phyloP scores from a whole-genome alignment of 2,797 vertebrate species.

The Mormyrus hasselquistii region DNA sequence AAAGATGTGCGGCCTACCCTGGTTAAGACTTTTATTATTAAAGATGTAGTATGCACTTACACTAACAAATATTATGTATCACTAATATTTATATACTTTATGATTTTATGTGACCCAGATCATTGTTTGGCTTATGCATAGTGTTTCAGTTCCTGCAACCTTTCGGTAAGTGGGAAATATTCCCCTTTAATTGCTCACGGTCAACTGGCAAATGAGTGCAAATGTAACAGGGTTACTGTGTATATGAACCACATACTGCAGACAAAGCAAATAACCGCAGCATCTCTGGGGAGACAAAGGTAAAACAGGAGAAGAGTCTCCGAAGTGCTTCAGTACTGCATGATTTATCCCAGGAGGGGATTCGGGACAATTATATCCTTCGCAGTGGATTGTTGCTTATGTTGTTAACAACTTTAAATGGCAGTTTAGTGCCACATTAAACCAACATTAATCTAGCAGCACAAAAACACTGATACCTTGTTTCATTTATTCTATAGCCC shows the following conservation, averaged over 20 bases:
- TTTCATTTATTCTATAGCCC: background rate
- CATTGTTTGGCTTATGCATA: background rate
- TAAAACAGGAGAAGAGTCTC: background rate
- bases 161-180: background rate
- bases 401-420: background rate
- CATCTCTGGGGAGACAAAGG: background rate
- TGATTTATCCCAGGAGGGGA: background rate
- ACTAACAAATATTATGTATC: background rate
- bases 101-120: background rate
- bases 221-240: background rate
- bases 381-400: background rate
- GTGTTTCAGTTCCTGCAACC: background rate
- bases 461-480: background rate
- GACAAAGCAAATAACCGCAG: background rate
- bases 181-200: background rate
- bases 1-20: background rate
- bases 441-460: background rate
- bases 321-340: background rate
- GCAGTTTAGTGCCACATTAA: background rate
- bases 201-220: background rate
- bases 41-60: background rate
- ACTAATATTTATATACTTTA: background rate
- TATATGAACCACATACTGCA: background rate
- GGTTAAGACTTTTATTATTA: background rate
- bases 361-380: background rate